Conservation (phyloP, 2,797 vertebrate genomes). For the Onychomys arenicola region DNA sequence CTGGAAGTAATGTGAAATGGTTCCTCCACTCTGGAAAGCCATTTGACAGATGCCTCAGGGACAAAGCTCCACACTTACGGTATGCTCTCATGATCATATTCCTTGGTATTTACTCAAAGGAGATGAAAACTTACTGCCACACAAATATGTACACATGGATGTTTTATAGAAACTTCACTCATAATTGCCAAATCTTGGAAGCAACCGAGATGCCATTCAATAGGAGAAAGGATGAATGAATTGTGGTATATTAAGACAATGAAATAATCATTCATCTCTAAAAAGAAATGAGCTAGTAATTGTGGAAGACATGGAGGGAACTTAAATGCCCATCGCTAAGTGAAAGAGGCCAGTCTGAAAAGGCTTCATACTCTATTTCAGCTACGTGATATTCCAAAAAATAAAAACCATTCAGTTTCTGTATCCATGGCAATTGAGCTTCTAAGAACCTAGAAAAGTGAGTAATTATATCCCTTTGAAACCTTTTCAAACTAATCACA, state of each 20-base stretch:
- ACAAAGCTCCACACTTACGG: background rate
- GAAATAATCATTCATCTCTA: background rate
- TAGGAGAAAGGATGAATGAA: background rate
- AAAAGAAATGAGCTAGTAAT: background rate
- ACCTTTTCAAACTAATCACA: background rate
- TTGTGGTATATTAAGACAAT: background rate
- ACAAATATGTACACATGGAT: background rate
- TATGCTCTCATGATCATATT: background rate
- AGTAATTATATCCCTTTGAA: background rate
- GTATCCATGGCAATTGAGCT: background rate
- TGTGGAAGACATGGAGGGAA: background rate
- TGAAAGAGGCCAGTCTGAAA: background rate
- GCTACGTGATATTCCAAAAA: background rate
- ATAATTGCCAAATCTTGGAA: background rate
- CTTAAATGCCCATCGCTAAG: background rate
- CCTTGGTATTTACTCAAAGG: conserved; percentile 6
- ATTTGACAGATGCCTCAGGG: background rate
- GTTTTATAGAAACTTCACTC: conserved; percentile 12
- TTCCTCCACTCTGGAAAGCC: background rate
- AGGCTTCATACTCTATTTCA: background rate
- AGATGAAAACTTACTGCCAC: conserved; percentile 11
- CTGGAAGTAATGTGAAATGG: background rate
- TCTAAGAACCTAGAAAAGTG: background rate
- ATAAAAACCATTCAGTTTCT: background rate
- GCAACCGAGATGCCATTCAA: background rate